Base-by-base conservation (phyloP, 2,113 vertebrate species). In the Paedocypris sp. region DNA sequence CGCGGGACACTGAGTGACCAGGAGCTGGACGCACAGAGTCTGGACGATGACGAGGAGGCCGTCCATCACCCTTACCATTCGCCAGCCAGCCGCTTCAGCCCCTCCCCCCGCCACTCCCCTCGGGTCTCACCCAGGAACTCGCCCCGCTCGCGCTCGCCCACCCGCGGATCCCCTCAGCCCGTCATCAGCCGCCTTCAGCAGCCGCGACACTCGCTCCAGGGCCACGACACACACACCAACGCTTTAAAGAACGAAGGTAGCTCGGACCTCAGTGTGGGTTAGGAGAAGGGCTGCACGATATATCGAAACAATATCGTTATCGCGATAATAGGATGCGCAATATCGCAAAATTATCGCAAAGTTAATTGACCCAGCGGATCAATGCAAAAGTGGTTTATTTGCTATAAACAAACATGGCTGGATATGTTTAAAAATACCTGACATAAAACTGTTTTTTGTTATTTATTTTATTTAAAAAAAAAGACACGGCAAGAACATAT, bases 231-330 rank as follows among this genome's bases (percentile, higher is more conserved):
- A 71, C 95, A 94, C 73, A 89, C 94, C 36, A 92, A 81, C 20
- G 88, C 76, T 72, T 88, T 98, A 54, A 98, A 93, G 86, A 98
- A 89, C 20, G 95, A 98, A 91, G 95, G 95, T 95, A 84, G 80
- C 66, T 8, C 6, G n/a, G 3, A 1, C 3, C 29, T 35, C 22
- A 47, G 2, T 38, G n/a, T n/a, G n/a, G n/a, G n/a, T n/a, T n/a
- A n/a, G n/a, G n/a, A n/a, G n/a, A n/a, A n/a, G n/a, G n/a, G n/a
- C n/a, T n/a, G n/a, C n/a, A n/a, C n/a, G n/a, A n/a, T n/a, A n/a
- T n/a, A n/a, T n/a, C n/a, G n/a, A n/a, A n/a, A n/a, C n/a, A n/a
- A n/a, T n/a, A n/a, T n/a, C n/a, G n/a, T n/a, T n/a, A n/a, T n/a
- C n/a, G n/a, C n/a, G n/a, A n/a, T n/a, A n/a, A n/a, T n/a, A n/a